These are phyloP conservation scores for Sylvicapra grimmia DNA, from an alignment of 2,113 vertebrate species.

Conservation along the genomic window DNA sequence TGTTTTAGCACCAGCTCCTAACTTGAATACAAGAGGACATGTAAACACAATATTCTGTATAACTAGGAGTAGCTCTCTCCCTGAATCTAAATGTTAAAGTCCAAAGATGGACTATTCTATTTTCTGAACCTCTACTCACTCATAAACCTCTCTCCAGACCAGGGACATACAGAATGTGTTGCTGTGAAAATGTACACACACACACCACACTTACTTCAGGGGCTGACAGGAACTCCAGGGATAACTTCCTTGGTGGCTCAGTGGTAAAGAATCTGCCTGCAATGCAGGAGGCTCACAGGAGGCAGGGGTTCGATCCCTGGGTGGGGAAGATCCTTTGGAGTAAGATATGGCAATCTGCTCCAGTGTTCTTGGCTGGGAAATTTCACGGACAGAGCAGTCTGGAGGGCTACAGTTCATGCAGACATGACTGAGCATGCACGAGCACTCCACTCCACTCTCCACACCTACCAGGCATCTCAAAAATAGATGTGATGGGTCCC, in stretches of 20 bases:
- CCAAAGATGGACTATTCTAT: neutral
- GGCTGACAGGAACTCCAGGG: neutral
- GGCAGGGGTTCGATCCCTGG: neutral
- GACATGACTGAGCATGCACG: neutral
- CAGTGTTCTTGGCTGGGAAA: neutral
- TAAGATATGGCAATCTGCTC: neutral
- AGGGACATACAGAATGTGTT: neutral
- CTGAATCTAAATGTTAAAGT: neutral
- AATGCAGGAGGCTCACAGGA: neutral
- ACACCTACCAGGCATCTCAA: neutral
- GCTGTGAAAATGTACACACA: neutral
- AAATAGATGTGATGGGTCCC: neutral
- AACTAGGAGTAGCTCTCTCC: neutral
- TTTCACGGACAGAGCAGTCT: neutral
- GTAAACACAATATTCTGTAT: neutral
- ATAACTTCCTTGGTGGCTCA: neutral
- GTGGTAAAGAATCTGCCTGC: neutral
- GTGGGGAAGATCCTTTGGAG: neutral
- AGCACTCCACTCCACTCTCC: neutral
- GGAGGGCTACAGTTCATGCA: neutral
- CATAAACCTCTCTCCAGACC: neutral
- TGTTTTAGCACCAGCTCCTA: neutral
- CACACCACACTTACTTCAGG: neutral
- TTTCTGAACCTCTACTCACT: neutral
- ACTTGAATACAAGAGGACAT: neutral